Percentiles rank a stretch among this genome's conserved stretches.
phyloP scores from a whole-genome alignment of 2,797 vertebrate species.

The Microctenopoma stevenorrisi region DNA sequence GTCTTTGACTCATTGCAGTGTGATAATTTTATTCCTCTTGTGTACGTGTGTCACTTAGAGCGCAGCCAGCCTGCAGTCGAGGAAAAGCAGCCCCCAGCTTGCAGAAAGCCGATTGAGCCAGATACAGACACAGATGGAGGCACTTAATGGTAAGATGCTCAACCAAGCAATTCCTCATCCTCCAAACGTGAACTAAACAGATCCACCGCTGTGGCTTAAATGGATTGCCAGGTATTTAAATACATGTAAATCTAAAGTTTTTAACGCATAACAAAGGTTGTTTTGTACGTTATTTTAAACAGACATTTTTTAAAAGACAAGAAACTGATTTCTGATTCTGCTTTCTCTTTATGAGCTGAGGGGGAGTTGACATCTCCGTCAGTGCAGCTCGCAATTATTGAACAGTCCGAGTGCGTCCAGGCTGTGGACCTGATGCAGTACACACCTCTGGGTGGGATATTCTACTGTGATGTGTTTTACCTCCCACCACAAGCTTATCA shows the following conservation, averaged over 20 bases:
- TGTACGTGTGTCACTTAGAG: slow-evolving; percentile 57
- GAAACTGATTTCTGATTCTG: background rate
- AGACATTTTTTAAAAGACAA: background rate
- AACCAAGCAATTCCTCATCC: background rate
- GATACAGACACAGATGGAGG: slow-evolving; percentile 64
- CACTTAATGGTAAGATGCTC: slow-evolving; percentile 42
- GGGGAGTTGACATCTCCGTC: background rate
- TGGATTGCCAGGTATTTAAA: background rate
- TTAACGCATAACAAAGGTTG: no score
- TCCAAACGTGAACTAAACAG: slow-evolving; percentile 4
- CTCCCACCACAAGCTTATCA: slow-evolving; percentile 85
- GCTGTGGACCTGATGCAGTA: slow-evolving; percentile 86
- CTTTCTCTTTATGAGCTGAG: slow-evolving; percentile 45
- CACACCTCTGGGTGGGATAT: slow-evolving; percentile 88
- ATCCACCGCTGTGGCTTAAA: background rate
- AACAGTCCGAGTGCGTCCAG: slow-evolving; percentile 2
- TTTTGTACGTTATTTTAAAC: background rate
- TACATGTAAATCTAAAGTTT: background rate
- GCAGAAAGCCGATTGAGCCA: slow-evolving; percentile 49
- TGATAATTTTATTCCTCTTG: slow-evolving; percentile 12
- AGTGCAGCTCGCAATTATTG: background rate
- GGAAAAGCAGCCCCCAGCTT: slow-evolving; percentile 26
- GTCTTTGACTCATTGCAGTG: background rate
- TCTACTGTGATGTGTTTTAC: slow-evolving; percentile 83
- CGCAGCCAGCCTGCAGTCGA: slow-evolving; percentile 54